These are phyloP conservation scores for Chelonoidis abingdonii DNA, from an alignment of 2,113 vertebrate species.

Conservation along the genomic window DNA sequence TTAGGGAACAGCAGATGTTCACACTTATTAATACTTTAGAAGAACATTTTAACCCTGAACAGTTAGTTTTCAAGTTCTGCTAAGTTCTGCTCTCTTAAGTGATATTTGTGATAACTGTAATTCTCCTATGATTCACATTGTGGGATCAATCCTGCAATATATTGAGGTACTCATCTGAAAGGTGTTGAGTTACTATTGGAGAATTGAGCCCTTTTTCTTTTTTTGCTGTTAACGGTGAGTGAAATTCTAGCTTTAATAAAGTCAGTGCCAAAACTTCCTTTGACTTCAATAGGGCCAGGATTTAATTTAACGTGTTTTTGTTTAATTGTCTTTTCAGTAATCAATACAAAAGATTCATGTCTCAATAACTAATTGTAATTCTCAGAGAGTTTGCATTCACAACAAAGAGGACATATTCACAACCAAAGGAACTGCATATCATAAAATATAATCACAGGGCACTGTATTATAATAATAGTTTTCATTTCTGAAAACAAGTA, in stretches of 20 bases:
- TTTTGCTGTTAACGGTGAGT: background rate
- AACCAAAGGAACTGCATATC: constrained; percentile 55
- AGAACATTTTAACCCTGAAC: constrained; percentile 3
- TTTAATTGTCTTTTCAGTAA: background rate
- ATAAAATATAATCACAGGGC: constrained; percentile 49
- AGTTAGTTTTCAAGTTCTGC: background rate
- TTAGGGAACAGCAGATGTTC: background rate
- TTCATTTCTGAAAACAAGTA: constrained; percentile 57
- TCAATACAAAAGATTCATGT: constrained; percentile 26
- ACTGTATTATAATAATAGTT: constrained; percentile 17
- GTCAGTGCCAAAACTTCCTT: background rate
- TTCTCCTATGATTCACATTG: background rate
- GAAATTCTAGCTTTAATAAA: background rate
- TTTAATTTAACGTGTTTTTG: background rate
- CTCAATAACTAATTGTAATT: background rate
- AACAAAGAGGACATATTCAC: constrained; percentile 32
- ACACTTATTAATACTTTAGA: background rate
- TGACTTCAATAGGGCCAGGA: background rate
- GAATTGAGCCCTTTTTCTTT: background rate
- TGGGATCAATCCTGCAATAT: background rate
- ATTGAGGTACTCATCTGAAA: background rate
- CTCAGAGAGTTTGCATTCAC: background rate
- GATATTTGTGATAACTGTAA: background rate
- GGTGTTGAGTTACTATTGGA: too few relatives aligned
- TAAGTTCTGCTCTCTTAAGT: background rate